Evolutionary conservation across 2,113 vertebrate genomes (phyloP).

Genomic region (Perca fluviatilis): DNA sequence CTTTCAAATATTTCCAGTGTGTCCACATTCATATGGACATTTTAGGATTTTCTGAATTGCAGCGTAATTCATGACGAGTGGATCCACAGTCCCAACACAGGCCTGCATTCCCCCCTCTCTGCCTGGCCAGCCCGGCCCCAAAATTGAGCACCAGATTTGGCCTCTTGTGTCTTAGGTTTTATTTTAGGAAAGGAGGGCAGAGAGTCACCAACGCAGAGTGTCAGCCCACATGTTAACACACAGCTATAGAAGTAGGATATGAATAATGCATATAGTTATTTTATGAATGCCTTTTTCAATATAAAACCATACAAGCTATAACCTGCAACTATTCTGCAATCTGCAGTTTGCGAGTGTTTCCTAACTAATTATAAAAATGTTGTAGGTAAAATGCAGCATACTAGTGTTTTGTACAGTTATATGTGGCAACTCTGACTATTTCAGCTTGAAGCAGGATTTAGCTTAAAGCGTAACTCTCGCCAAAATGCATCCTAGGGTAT

Average conservation of each 20-base stretch:
- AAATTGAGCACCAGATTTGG: constrained; percentile 59
- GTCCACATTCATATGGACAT: background rate
- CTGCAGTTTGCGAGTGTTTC: background rate
- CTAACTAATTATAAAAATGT: background rate
- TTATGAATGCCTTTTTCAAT: background rate
- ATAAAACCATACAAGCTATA: background rate
- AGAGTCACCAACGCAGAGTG: constrained; percentile 56
- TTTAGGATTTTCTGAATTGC: background rate
- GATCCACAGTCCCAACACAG: constrained; percentile 3
- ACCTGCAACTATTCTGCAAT: background rate
- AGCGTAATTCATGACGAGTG: background rate
- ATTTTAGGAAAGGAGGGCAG: constrained; percentile 82
- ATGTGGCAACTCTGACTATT: background rate
- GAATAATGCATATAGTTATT: background rate
- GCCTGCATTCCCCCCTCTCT: background rate
- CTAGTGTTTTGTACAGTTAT: background rate
- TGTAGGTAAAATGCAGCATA: background rate
- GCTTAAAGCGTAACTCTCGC: too few relatives aligned
- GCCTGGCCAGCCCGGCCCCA: background rate
- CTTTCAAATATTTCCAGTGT: background rate
- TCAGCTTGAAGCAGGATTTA: constrained; percentile 2
- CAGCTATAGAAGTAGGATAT: constrained; percentile 35
- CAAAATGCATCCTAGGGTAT: too few relatives aligned
- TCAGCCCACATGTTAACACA: constrained; percentile 63
- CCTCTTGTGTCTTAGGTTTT: constrained; percentile 61